Base-by-base conservation (phyloP, 2,797 vertebrate species). In the Acanthis flammea region DNA sequence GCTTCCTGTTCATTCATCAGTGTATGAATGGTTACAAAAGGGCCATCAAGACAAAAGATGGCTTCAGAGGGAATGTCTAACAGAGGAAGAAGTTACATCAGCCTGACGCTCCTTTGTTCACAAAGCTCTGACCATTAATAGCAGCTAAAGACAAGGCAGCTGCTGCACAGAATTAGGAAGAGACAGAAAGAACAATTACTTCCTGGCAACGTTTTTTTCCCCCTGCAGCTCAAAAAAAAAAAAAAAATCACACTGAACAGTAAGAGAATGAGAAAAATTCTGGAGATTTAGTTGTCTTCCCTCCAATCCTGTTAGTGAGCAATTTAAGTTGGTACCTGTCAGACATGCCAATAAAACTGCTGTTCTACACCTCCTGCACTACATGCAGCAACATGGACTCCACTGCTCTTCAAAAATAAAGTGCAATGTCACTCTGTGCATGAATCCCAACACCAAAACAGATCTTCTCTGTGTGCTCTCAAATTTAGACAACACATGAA, bases 1-100 rank as follows among this genome's bases (percentile, higher is more conserved):
- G 91, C 90, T 96, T 96, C 95, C 96, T 95, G 95, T 72, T 88
- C 96, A 96, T 95, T 96, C 94, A 96, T 87, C 88, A 91, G 90
- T 77, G 27, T 41, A 54, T 74, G 78, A 96, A 96, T 94, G 87
- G 96, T 35, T 92, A 94, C 96, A 96, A 95, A 74, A 65, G 87
- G 65, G 48, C 85, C 66, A 88, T 91, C 65, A 27, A 90, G 93
- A 96, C 95, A 95, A 96, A 95, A 94, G 95, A 92, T 95, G 85
- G 79, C 91, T 96, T 96, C 94, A 95, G 87, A 96, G 82, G 68
- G 93, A 86, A 88, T 5, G 82, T 62, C 93, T 88, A 55, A 90
- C 73, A 95, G 91, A 94, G 90, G 78, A 92, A 95, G 80, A 78
- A 92, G 88, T 94, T 95, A 92, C 90, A 96, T 94, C 96, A 96